Percentiles rank a stretch among this genome's conserved stretches.
phyloP scores from a whole-genome alignment of 1,140 invertebrate species.

The Drosophila ananassae region DNA sequence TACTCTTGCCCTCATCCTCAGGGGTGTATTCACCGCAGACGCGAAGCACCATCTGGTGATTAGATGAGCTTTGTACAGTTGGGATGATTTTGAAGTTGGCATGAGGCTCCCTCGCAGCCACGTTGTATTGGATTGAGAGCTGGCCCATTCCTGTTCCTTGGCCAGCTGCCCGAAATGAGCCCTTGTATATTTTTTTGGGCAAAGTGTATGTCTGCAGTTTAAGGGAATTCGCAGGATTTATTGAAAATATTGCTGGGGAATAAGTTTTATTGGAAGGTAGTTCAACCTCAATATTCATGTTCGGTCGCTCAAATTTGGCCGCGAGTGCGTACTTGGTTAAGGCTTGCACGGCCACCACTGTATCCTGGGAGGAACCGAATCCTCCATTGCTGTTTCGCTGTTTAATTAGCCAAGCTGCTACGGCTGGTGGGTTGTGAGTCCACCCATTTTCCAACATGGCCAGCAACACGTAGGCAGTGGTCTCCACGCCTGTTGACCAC shows the following conservation, averaged over 20 bases:
- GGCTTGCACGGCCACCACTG: constrained; percentile 88
- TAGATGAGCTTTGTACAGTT: constrained; percentile 89
- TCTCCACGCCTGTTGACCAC: constrained; percentile 88
- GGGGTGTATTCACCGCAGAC: constrained; percentile 87
- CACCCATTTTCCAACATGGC: constrained; percentile 86
- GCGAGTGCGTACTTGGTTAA: constrained; percentile 86
- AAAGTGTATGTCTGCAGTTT: constrained; percentile 82
- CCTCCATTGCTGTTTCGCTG: constrained; percentile 91
- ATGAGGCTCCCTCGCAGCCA: constrained; percentile 90
- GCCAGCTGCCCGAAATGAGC: constrained; percentile 88
- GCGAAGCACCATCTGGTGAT: constrained; percentile 89
- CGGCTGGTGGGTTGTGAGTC: constrained; percentile 85
- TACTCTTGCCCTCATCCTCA: constrained; percentile 64
- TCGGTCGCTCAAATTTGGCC: constrained; percentile 30
- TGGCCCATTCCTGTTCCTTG: constrained; percentile 91
- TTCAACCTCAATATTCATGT: constrained; percentile 43
- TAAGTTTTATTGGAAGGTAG: background rate
- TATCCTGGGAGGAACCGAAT: constrained; percentile 90
- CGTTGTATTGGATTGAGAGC: constrained; percentile 91
- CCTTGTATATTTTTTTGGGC: constrained; percentile 26
- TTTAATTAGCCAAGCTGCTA: constrained; percentile 89
- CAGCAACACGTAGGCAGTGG: constrained; percentile 90
- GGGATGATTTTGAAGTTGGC: constrained; percentile 92
- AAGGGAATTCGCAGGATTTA: constrained; percentile 82
- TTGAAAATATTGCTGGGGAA: constrained; percentile 63